A percentile compares a stretch with the other conserved stretches of the same genome.
These are phyloP conservation scores for Hemaris fuciformis DNA, from an alignment of 2,888 invertebrate species.

Conservation along the genomic window DNA sequence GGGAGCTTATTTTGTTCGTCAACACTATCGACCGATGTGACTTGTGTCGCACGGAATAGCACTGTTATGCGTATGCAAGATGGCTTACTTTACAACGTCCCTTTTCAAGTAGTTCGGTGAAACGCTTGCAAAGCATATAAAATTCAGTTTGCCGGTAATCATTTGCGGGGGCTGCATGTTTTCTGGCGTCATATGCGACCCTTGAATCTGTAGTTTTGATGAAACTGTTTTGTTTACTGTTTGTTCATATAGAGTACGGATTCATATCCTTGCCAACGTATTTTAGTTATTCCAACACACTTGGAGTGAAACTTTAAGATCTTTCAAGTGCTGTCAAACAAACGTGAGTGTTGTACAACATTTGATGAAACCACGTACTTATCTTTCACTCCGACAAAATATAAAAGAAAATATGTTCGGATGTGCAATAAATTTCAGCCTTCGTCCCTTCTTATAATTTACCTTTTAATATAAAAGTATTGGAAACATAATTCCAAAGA, in stretches of 20 bases:
- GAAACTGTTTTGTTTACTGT: too few species aligned
- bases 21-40: constrained; percentile 76
- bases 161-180: constrained; percentile 71
- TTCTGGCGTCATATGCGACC: constrained; percentile 54
- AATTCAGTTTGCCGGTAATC: constrained; percentile 66
- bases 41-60: constrained; percentile 60
- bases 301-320: constrained; percentile 29
- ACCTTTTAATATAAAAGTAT: neutral
- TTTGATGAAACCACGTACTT: neutral
- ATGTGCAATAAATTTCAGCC: neutral
- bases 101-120: constrained; percentile 36
- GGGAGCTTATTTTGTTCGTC: constrained; percentile 80
- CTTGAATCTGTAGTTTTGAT: constrained; percentile 60
- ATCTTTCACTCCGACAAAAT: neutral
- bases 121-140: constrained; percentile 52
- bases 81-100: constrained; percentile 55
- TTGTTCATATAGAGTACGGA: too few species aligned
- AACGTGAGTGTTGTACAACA: constrained; percentile 1
- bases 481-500: neutral
- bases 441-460: neutral
- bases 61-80: constrained; percentile 53
- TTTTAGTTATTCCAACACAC: constrained; percentile 36
- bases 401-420: too few species aligned
- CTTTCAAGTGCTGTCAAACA: constrained; percentile 5
- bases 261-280: constrained; percentile 38